Conservation (phyloP, 2,888 invertebrate genomes). For the Drosophila mettleri region DNA sequence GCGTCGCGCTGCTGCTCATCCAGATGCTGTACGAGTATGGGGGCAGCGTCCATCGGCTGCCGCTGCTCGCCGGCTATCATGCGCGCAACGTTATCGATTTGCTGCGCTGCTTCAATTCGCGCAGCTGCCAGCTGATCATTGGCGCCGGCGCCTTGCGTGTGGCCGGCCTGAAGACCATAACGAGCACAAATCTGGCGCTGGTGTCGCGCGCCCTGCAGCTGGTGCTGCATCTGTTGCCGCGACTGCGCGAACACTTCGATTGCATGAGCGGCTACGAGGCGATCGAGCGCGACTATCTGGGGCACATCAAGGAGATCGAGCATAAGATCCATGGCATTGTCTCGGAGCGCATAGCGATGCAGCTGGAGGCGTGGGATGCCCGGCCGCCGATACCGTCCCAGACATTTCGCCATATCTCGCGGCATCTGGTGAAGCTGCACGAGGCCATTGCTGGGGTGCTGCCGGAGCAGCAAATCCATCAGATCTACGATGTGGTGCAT, state of each 20-base stretch:
- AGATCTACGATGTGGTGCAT: conserved; percentile 92
- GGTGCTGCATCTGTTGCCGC: conserved; percentile 91
- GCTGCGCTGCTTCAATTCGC: conserved; percentile 93
- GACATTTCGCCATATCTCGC: conserved; percentile 93
- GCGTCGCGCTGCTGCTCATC: conserved; percentile 93
- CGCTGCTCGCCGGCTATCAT: conserved; percentile 92
- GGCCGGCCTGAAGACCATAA: conserved; percentile 97
- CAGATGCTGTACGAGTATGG: conserved; percentile 97
- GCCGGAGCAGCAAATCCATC: conserved; percentile 91
- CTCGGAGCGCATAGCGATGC: conserved; percentile 92
- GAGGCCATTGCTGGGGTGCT: conserved; percentile 95
- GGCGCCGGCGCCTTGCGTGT: conserved; percentile 98
- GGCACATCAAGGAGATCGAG: conserved; percentile 96
- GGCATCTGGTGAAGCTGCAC: conserved; percentile 95
- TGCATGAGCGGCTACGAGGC: conserved; percentile 88
- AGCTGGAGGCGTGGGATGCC: conserved; percentile 95
- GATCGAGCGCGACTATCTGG: conserved; percentile 91
- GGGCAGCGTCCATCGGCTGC: conserved; percentile 90
- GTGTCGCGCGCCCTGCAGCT: conserved; percentile 93
- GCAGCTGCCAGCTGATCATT: conserved; percentile 96
- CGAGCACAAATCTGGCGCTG: conserved; percentile 96
- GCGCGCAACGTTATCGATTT: conserved; percentile 95
- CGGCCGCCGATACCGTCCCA: conserved; percentile 97
- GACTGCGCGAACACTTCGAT: conserved; percentile 89
- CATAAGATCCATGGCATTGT: conserved; percentile 96